Base-by-base conservation (phyloP, 2,113 vertebrate species). In the Muntiacus muntjak region DNA sequence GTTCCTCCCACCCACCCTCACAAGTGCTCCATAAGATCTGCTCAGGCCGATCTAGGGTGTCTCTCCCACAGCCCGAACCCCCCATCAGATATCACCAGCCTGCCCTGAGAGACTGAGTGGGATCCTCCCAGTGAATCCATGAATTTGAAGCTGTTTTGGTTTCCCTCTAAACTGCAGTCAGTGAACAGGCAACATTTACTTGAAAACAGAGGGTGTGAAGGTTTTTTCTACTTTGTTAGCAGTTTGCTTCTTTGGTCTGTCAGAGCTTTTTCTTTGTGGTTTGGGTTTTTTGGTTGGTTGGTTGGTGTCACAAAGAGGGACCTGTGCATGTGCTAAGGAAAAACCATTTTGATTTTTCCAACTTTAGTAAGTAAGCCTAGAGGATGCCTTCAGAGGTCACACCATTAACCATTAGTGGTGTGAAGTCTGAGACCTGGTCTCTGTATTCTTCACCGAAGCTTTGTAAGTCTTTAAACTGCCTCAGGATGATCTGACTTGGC, bases 261-360 rank as follows among this genome's bases (percentile, higher is more conserved):
- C 21, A 36, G 86, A 79, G 52, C 81, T 78, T 96, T 97, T 91
- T 74, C 54, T 85, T 82, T 93, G 26, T 74, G 64, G n/a, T 76
- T 71, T 83, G n/a, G n/a, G 3, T 43, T 54, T 89, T 83, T 74
- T 45, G 17, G 8, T 55, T 78, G 64, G 36, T 97, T 67, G 67
- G 67, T 95, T 82, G 79, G 60, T 96, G n/a, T 87, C n/a, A 89
- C 26, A 76, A 93, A 91, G 25, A 93, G 55, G 71, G 40, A 40
- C 74, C 50, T 93, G 45, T 95, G 60, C 50, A 8, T 83, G 43
- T 85, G 50, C 62, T 84, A 84, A 96, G 57, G 50, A 54, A 92
- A 97, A 97, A 50, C 7, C 40, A 9, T 81, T 94, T 92, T 50
- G 15, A n/a, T 86, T 93, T 96, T 95, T 96, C 54, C 52, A 81